phyloP scores from a whole-genome alignment of 2,797 vertebrate genomes.

The Anguilla obscura region DNA sequence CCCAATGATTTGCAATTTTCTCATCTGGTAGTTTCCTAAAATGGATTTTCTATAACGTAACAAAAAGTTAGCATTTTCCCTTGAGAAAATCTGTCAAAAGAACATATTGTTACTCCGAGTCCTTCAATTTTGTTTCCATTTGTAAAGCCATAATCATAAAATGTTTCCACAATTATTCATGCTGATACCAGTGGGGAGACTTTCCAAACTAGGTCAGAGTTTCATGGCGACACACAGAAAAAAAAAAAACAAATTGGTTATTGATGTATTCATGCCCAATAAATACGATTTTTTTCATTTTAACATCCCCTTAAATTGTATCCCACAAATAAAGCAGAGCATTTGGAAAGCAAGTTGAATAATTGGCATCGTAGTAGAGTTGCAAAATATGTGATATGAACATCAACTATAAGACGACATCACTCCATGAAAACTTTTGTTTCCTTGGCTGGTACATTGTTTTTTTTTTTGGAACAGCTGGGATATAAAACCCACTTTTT shows the following conservation, averaged over 20 bases:
- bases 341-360: no score
- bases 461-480: no score
- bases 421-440: no score
- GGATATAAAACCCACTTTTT: no score
- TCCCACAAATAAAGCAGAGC: background rate
- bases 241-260: background rate
- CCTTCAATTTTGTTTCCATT: background rate
- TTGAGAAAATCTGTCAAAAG: background rate
- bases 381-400: no score
- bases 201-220: conserved; percentile 40
- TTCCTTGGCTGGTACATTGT: no score
- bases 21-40: background rate
- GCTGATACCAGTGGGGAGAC: conserved; percentile 29
- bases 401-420: no score
- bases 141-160: conserved; percentile 26
- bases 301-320: conserved; percentile 10
- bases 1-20: conserved; percentile 17
- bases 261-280: background rate
- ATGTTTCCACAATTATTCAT: conserved; percentile 14
- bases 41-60: background rate
- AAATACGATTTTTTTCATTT: background rate
- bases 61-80: background rate
- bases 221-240: conserved; percentile 34
- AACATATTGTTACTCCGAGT: background rate
- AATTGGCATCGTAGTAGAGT: no score